Evolutionary conservation across 2,888 invertebrate species (phyloP), one percentile per base, ranked within the genome.

Genomic region (Sphaeridia pumilis): DNA sequence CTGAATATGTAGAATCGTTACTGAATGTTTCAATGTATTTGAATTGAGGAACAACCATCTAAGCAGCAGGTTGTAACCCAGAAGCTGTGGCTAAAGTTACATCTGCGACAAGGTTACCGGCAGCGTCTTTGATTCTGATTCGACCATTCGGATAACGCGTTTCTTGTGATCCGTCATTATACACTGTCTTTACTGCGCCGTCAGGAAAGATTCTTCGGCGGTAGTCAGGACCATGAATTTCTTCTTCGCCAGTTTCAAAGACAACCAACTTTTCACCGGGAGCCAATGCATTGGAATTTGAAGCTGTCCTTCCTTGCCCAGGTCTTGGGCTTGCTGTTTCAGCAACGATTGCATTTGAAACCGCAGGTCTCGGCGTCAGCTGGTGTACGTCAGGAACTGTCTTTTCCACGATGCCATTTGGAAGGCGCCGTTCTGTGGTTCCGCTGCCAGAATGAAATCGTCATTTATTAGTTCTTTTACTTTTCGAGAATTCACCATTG

Each of bases 181-280:
- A 90, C 0, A 93, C 76, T 41, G 87, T 77, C 71, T 92, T 92
- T 0, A 88, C 80, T 0, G 92, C 92, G 2, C 93, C 93, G 72
- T 94, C 89, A 0, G 90, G 89, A 72, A 87, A 94, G 69, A 92
- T 88, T 28, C 93, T 77, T 65, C 86, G 79, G 84, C 87, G 90
- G 69, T 83, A 86, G 38, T 83, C 79, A 52, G 78, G 75, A 0
- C 87, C 84, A 67, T 90, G 88, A 28, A 90, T 80, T 73, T 94
- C 93, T 58, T 82, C 77, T 70, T 93, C 89, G 1, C 93, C 93
- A 70, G 90, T 92, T 0, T 83, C 78, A 64, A 92, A 79, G 43
- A 78, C 75, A 45, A 92, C 74, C 22, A 83, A 76, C 69, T 82
- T 82, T 57, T 86, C 84, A 0, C 89, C 89, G 67, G 45, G 36